Percentiles rank a stretch among this genome's conserved stretches.
Evolutionary conservation across 1,140 invertebrate genomes (phyloP).

Genomic region (Micrasema longulum): DNA sequence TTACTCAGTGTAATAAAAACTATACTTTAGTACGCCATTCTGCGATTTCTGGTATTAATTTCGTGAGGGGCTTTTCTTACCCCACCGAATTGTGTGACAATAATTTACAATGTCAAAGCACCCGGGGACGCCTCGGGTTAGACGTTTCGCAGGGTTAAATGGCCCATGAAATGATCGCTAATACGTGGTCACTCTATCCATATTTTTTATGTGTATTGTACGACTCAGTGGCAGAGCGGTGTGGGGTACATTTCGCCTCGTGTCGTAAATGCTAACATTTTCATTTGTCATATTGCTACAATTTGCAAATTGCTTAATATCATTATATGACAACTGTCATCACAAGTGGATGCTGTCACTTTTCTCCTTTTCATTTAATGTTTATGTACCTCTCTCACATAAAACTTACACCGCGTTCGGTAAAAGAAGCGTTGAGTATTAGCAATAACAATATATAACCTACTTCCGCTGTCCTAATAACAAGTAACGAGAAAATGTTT

Average conservation of each 20-base stretch:
- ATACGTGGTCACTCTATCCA: conserved; percentile 49
- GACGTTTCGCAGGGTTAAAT: conserved; percentile 48
- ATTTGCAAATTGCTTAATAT: conserved; percentile 19
- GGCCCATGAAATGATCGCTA: conserved; percentile 52
- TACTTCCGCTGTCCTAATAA: no score
- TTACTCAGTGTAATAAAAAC: conserved; percentile 34
- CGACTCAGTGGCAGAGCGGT: background rate
- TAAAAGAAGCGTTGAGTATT: no score
- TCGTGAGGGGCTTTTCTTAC: conserved; percentile 26
- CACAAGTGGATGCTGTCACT: no score
- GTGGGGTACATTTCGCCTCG: no score
- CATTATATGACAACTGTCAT: no score
- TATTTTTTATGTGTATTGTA: conserved; percentile 14
- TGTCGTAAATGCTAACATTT: conserved; percentile 1
- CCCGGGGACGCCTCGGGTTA: conserved; percentile 36
- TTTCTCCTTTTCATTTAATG: no score
- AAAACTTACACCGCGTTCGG: no score
- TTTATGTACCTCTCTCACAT: no score
- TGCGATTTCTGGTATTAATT: conserved; percentile 37
- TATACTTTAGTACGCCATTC: conserved; percentile 15
- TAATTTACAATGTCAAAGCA: conserved; percentile 47
- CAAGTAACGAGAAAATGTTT: no score
- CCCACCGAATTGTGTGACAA: conserved; percentile 40
- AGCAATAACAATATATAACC: no score
- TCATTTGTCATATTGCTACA: conserved; percentile 3